Evolutionary conservation across 2,113 vertebrate genomes (phyloP).

Genomic region (Etheostoma spectabile): DNA sequence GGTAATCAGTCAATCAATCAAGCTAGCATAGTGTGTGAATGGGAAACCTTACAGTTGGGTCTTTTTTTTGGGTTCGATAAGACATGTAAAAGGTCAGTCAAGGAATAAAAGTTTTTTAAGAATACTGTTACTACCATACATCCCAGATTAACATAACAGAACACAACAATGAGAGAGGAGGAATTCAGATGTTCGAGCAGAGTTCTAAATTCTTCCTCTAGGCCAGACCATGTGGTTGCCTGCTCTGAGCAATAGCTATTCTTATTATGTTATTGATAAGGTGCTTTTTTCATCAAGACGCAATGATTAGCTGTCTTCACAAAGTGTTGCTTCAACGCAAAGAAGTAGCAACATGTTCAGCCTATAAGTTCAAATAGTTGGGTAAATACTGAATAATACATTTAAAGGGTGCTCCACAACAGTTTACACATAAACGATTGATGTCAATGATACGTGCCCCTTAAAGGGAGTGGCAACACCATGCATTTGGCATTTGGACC

Average conservation of each 20-base stretch:
- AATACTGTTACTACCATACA: fast-evolving
- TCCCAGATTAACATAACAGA: background rate
- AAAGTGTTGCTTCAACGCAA: background rate
- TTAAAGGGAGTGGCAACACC: too few relatives aligned
- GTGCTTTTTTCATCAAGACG: background rate
- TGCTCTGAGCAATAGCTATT: background rate
- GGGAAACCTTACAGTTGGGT: constrained; percentile 94
- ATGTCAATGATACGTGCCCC: too few relatives aligned
- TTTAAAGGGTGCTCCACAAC: too few relatives aligned
- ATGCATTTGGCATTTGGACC: too few relatives aligned
- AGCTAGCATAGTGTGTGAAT: background rate
- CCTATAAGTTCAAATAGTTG: too few relatives aligned
- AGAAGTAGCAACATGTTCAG: background rate
- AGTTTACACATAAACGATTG: too few relatives aligned
- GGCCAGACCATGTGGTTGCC: background rate
- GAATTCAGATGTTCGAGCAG: background rate
- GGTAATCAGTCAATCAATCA: background rate
- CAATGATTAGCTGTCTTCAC: too few relatives aligned
- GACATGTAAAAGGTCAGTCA: constrained; percentile 90
- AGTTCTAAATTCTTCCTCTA: too few relatives aligned
- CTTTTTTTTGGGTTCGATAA: constrained; percentile 98
- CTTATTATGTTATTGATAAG: background rate
- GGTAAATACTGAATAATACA: too few relatives aligned
- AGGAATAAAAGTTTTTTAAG: constrained; percentile 80
- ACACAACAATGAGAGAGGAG: background rate